Evolutionary conservation across 2,797 vertebrate species (phyloP), one percentile per base, ranked within the genome.

Genomic region (Megalops cyprinoides): DNA sequence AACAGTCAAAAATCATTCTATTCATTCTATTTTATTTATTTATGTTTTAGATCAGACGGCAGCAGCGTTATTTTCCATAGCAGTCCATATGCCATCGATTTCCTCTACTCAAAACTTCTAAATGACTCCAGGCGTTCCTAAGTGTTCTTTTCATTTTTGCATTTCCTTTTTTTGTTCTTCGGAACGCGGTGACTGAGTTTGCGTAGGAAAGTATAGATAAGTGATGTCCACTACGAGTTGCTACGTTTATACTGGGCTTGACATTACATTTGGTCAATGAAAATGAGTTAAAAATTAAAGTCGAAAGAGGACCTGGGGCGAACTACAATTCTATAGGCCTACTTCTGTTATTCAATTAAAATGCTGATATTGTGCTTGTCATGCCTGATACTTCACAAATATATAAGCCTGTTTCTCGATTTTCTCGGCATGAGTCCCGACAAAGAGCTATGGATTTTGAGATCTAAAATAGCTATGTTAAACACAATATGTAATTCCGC

Each of bases 81-180:
- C 8, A 23, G 39, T 71, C 37, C 67, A 2, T 15, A 42, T 20
- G 67, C 67, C 67, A 44, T 44, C 8, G 39, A 23, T 71, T 67
- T 31, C 56, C 31, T 84, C 60, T 77, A 51, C 81, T 79, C 39
- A 53, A 12, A 55, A 85, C 87, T 81, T 56, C 28, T 77, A 78
- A 55, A 79, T 82, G 69, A 75, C 92, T 91, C 91, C 90, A 92
- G 92, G 95, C 93, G 85, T 95, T 96, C 95, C 94, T 96, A 95
- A 96, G 95, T 94, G 95, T 93, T 91, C 91, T 92, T 93, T 86
- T 86, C 83, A 74, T 79, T 77, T 55, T 69, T 53, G 74, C 65
- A 76, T 81, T 79, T 74, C 76, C 79, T 77, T 62, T 77, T 62
- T 31, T 31, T 15, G 75, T 82, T 79, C 60, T 23, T 77, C 44